A percentile compares a stretch with the other conserved stretches of the same genome.
Evolutionary conservation across 2,888 invertebrate species (phyloP).

Genomic region (Antheraea assamensis): DNA sequence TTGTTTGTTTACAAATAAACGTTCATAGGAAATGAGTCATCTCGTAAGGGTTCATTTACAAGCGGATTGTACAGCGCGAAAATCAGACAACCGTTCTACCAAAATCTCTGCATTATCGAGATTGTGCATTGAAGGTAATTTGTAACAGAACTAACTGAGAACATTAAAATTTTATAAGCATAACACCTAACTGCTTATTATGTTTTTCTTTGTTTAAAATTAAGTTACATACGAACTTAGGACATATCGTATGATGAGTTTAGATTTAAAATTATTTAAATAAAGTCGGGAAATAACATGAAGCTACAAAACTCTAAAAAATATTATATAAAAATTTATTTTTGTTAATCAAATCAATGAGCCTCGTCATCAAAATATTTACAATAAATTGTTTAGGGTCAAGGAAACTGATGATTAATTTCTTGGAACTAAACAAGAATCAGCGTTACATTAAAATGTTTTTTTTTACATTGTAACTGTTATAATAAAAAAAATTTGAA

Average conservation of each 20-base stretch:
- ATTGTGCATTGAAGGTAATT: background rate
- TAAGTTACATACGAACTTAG: no score
- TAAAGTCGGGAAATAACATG: background rate
- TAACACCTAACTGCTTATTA: background rate
- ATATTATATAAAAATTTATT: background rate
- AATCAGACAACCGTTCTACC: background rate
- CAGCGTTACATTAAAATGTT: no score
- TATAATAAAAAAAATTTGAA: no score
- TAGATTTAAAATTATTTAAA: background rate
- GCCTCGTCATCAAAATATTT: background rate
- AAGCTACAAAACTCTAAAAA: background rate
- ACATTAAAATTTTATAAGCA: background rate
- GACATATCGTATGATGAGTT: background rate
- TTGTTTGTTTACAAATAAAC: background rate
- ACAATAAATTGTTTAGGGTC: no score
- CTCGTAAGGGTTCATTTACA: constrained; percentile 32
- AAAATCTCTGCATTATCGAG: background rate
- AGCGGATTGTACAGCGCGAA: constrained; percentile 29
- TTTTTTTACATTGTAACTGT: no score
- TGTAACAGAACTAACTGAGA: background rate
- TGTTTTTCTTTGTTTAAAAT: background rate
- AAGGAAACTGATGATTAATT: no score
- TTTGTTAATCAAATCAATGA: background rate
- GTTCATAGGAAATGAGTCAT: constrained; percentile 39
- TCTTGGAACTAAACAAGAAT: no score